Conservation (phyloP, 2,797 vertebrate species). For the Oreonectes daqikongensis region DNA sequence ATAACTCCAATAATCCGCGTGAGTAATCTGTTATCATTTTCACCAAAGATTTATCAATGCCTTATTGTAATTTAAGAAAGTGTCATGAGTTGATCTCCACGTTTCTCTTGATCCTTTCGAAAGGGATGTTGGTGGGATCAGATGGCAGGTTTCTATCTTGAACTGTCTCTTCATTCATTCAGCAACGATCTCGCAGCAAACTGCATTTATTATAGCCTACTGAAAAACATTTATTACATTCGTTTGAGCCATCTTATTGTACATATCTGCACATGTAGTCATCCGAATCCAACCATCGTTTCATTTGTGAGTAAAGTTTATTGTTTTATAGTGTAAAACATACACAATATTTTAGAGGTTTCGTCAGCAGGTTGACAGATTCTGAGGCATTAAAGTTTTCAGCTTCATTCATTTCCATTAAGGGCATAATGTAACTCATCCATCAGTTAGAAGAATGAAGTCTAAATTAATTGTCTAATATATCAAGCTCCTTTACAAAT, state of each 20-base stretch:
- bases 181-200: not conserved
- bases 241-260: too few relatives aligned
- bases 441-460: conserved; percentile 1
- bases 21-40: not conserved
- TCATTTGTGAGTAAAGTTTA: conserved; percentile 2
- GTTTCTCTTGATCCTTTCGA: not conserved
- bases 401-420: not conserved
- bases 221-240: not conserved
- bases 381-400: not conserved
- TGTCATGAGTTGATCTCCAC: not conserved
- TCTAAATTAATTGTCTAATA: not conserved
- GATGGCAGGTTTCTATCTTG: not conserved
- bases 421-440: not conserved
- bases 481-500: conserved; percentile 1
- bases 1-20: conserved; percentile 35
- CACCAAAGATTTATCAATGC: not conserved
- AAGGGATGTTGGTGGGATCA: not conserved
- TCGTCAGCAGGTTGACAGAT: not conserved
- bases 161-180: not conserved
- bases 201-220: not conserved
- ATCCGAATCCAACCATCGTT: not conserved
- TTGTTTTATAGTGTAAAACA: too few relatives aligned
- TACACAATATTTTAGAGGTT: not conserved
- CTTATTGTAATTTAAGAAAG: not conserved
- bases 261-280: not conserved